Evolutionary conservation across 2,888 invertebrate species (phyloP), one percentile per base, ranked within the genome.

Genomic region (Ashinkailepas kermadecensis): DNA sequence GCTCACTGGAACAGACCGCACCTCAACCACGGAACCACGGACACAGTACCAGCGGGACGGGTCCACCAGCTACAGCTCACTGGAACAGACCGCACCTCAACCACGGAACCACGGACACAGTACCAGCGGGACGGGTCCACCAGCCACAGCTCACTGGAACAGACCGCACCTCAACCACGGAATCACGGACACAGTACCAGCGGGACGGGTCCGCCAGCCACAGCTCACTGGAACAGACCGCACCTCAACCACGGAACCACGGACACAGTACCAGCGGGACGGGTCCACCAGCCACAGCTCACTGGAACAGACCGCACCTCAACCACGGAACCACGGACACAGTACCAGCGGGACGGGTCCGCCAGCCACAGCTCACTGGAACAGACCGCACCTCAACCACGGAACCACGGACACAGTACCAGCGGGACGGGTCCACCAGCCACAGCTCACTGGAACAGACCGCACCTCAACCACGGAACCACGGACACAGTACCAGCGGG

Each of bases 111-210:
- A 15, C 59, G 11, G 39, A 39, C 39, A 39, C 39, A 3, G 39
- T 39, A 4, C 39, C 39, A 39, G 39, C 39, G 39, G 39, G 39
- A 39, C 84, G 89, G 85, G 92, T 89, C 86, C 89, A 39, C 39
- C 39, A 39, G 39, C 39, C 39, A 89, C 85, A 91, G 87, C 88
- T 92, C 92, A 87, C 89, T 85, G 87, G 82, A 85, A 89, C 65
- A 67, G 59, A 15, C 65, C 15, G 23, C 65, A 67, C 3, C 21
- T 23, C 10, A 21, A 9, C 21, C 21, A 21, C 1, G n/a, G 23
- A 6, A 39, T 3, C n/a, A 67, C 23, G 10, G n/a, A 59, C 59
- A 59, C 21, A 2, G 59, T 15, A 7, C 12, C 59, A 59, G 15
- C 59, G 59, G 39, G 39, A 39, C 59, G 1, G 59, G 7, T 59